phyloP scores from a whole-genome alignment of 2,888 invertebrate species.

The Cephus rjabovi region DNA sequence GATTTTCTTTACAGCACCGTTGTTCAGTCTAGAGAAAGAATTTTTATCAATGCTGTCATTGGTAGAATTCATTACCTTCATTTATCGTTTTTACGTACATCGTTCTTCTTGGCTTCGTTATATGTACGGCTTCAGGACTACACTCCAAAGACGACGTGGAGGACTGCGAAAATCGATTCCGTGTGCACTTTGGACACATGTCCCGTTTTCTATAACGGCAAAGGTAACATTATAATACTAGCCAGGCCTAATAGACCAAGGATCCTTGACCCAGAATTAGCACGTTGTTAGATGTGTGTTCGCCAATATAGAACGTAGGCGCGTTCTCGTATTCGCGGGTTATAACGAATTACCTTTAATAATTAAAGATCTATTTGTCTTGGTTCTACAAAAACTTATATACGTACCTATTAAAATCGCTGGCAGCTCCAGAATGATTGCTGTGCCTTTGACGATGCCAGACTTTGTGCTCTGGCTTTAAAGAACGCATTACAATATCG shows the following conservation, averaged over 20 bases:
- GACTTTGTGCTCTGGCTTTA: constrained; percentile 44
- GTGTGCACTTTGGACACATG: constrained; percentile 38
- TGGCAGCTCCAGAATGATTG: constrained; percentile 52
- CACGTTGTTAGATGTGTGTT: background rate
- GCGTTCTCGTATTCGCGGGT: background rate
- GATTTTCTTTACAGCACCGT: background rate
- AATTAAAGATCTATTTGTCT: background rate
- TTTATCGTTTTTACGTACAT: background rate
- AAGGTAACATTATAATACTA: background rate
- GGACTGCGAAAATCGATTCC: background rate
- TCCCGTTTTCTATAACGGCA: constrained; percentile 29
- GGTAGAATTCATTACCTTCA: background rate
- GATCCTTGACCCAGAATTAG: background rate
- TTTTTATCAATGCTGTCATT: background rate
- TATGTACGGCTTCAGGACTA: background rate
- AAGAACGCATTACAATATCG: constrained; percentile 63
- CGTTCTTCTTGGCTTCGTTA: background rate
- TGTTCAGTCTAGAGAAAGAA: background rate
- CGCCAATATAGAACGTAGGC: background rate
- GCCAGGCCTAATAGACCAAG: background rate
- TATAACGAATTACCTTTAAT: background rate
- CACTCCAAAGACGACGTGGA: constrained; percentile 14
- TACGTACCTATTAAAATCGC: constrained; percentile 32
- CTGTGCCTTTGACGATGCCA: constrained; percentile 52
- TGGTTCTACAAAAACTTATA: background rate